phyloP scores from a whole-genome alignment of 30 jellyfish, hydroid and myxozoan species.

The Hydractinia echinata region DNA sequence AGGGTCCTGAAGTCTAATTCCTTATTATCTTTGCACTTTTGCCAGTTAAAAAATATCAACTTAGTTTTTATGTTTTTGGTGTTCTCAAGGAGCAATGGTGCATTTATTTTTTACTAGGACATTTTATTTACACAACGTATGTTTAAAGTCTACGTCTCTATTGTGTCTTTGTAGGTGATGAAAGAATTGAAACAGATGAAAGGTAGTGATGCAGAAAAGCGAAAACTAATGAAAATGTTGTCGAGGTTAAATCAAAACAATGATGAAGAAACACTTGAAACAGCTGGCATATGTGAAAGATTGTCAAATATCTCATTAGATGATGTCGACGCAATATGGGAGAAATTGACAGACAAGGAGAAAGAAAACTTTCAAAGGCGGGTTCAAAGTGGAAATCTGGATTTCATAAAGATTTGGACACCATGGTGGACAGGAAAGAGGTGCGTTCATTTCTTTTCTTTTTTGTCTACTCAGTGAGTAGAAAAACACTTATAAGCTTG shows the following conservation, averaged over 20 bases:
- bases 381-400: constrained; percentile 52
- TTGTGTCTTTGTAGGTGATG: constrained; percentile 30
- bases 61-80: no score
- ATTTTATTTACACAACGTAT: no score
- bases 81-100: no score
- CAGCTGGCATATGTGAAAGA: constrained; percentile 33
- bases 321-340: constrained; percentile 57
- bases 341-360: constrained; percentile 52
- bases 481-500: no score
- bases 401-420: constrained; percentile 38
- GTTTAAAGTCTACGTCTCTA: no score
- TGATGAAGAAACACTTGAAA: constrained; percentile 13
- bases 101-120: no score
- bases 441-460: neutral
- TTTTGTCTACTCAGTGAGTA: no score
- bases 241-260: constrained; percentile 22
- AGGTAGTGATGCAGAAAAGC: constrained; percentile 29
- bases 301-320: constrained; percentile 43
- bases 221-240: constrained; percentile 41
- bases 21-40: no score
- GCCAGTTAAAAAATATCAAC: no score
- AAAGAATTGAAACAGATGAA: constrained; percentile 53
- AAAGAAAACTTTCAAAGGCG: constrained; percentile 40
- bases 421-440: constrained; percentile 80
- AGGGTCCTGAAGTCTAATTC: no score